Conservation (phyloP, 2,113 vertebrate species). For the Daubentonia madagascariensis region DNA sequence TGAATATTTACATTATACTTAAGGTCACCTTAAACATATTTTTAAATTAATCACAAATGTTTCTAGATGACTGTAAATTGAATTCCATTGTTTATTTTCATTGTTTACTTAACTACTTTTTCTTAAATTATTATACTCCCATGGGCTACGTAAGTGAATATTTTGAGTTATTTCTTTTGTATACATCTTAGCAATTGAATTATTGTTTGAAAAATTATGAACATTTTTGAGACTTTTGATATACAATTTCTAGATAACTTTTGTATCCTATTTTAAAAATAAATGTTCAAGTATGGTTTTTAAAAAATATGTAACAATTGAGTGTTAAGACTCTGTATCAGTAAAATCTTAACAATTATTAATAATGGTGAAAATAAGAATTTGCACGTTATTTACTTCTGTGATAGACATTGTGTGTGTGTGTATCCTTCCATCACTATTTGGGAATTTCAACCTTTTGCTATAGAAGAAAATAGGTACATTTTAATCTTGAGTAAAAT, state of each 20-base stretch:
- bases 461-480: neutral
- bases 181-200: neutral
- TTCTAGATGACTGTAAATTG: neutral
- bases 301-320: neutral
- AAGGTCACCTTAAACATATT: neutral
- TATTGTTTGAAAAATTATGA: neutral
- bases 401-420: neutral
- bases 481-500: conserved; percentile 34
- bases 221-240: conserved; percentile 17
- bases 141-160: neutral
- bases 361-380: neutral
- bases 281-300: neutral
- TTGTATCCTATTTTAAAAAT: conserved; percentile 23
- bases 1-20: neutral
- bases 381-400: conserved; percentile 7
- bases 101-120: neutral
- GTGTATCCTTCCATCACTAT: neutral
- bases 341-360: neutral
- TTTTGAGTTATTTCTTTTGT: conserved; percentile 19
- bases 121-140: neutral
- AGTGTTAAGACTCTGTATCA: neutral
- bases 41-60: neutral
- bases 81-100: conserved; percentile 1
- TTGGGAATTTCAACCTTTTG: neutral
- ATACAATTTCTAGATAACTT: neutral